Evolutionary conservation across 2,888 invertebrate genomes (phyloP), one percentile per base, ranked within the genome.

Genomic region (Melipona bicolor): DNA sequence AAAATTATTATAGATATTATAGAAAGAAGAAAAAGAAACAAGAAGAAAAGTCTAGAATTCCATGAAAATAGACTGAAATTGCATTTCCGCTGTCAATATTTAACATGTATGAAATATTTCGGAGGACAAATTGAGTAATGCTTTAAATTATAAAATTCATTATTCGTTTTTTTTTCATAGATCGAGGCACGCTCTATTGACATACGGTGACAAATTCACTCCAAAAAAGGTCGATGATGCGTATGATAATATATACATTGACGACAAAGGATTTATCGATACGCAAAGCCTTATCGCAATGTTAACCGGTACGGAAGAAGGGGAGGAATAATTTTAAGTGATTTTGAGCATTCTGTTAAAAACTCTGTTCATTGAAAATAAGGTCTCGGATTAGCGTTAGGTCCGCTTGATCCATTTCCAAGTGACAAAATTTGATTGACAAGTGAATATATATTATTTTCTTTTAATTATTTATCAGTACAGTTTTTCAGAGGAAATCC

Each of bases 121-220:
- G 32, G 32, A 32, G 4, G 3, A 71, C 6, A 21, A 32, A 43
- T 54, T 11, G 6, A n/a, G 9, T 9, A 5, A 0, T 17, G 43
- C 4, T 43, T 52, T 19, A 17, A 43, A 32, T 21, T 36, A 24
- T 24, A 59, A 65, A 32, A 72, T 50, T 77, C 68, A 27, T 19
- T 19, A 3, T 32, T 32, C 4, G 9, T 43, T 64, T 5, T 92
- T 56, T 90, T 74, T 69, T 92, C 93, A 4, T 91, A 96, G 97
- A 95, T 96, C 98, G 95, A 97, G 98, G 95, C 97, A 98, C 95
- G 97, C 98, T 92, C 96, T 98, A 94, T 97, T 98, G 97, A 98
- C 97, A 95, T 98, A 97, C 96, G 98, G 98, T 91, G 98, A 98
- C 94, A 98, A 98, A 96, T 98, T 98, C 97, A 95, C 96, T 95